Base-by-base conservation (phyloP, 2,113 vertebrate species). In the Rhinoderma darwinii region DNA sequence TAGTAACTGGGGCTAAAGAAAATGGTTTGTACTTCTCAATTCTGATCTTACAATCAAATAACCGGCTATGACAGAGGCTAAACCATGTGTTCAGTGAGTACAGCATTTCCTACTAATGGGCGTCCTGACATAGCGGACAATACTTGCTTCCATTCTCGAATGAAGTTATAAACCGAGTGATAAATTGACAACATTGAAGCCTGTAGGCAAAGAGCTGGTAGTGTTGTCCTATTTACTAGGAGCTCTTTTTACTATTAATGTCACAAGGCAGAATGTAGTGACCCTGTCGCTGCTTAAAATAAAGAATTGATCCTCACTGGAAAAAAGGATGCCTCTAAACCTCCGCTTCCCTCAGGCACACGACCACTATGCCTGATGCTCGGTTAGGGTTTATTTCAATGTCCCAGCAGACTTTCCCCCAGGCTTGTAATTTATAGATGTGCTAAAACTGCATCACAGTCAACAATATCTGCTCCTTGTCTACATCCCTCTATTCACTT, bases 231-330 rank as follows among this genome's bases (percentile, higher is more conserved):
- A 37, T 37, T 22, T 37, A 8, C 15, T 37, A 20, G 30, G 4
- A 0, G 4, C 66, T 70, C 32, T 70, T 63, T 37, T 9, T 22
- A 27, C 35, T 37, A 2, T 3, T 18, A 70, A 35, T 37, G 17
- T 70, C 32, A 70, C 32, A 35, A 20, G 66, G 32, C 7, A 37
- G 66, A 39, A 37, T 70, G 18, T 39, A 22, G 32, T 37, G 32
- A 70, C 66, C 66, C 66, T 70, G 66, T 70, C 17, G 6, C 22
- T 35, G 66, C 66, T 37, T 37, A 35, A 70, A 22, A 70, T 37
- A 70, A 70, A 37, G 35, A 70, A 70, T 70, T 35, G 66, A 70
- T 70, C 66, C 66, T 68, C 39, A 35, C 39, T 70, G 66, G 39
- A 70, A 70, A 37, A 70, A 70, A 39, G 17, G 25, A 37, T 27